Percentiles rank a stretch among this genome's conserved stretches.
Conservation (phyloP, 2,797 vertebrate genomes). For the Oryzias dopingdopingensis region DNA sequence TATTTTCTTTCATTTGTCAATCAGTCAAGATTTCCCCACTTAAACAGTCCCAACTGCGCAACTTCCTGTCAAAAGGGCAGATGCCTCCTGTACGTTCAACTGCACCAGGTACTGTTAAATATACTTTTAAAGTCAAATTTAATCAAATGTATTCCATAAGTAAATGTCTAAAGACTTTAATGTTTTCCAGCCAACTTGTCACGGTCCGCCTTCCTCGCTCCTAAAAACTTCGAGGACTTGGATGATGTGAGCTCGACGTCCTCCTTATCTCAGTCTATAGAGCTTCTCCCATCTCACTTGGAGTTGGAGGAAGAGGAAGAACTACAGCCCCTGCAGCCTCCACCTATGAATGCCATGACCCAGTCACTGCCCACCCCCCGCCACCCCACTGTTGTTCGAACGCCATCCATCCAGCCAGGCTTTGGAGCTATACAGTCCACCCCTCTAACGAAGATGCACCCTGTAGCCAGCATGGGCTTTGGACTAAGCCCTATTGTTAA, state of each 20-base stretch:
- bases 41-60: conserved; percentile 91
- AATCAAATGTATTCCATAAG: background rate
- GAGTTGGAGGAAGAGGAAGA: conserved; percentile 74
- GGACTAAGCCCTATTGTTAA: conserved; percentile 66
- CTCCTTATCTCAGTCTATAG: conserved; percentile 84
- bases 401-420: conserved; percentile 86
- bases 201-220: conserved; percentile 92
- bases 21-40: conserved; percentile 85
- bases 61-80: conserved; percentile 93
- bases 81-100: conserved; percentile 91
- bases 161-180: background rate
- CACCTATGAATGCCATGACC: conserved; percentile 34
- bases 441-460: conserved; percentile 79
- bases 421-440: conserved; percentile 77
- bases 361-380: conserved; percentile 63
- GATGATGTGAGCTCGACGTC: conserved; percentile 91
- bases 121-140: background rate
- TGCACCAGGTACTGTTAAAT: conserved; percentile 86
- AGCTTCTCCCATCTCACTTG: conserved; percentile 72
- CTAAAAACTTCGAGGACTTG: conserved; percentile 90
- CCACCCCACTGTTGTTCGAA: conserved; percentile 88
- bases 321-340: conserved; percentile 52
- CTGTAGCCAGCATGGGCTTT: conserved; percentile 48
- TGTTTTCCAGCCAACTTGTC: conserved; percentile 84
- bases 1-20: conserved; percentile 18